Percentiles rank a stretch among this genome's conserved stretches.
phyloP scores from a whole-genome alignment of 2,113 vertebrate genomes.

The Pitta sordida region DNA sequence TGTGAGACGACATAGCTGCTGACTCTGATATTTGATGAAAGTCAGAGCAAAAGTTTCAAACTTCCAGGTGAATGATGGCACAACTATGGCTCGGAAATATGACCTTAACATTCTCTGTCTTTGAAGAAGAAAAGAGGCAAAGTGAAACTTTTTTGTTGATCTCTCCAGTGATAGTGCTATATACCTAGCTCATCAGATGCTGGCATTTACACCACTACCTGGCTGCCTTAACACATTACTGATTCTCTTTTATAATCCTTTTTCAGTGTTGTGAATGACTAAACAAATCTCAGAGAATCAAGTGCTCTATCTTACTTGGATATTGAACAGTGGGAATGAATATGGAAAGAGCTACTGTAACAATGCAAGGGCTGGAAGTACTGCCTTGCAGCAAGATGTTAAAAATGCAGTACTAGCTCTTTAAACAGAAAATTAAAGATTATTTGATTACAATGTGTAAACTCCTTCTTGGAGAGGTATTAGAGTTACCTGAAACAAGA shows the following conservation, averaged over 20 bases:
- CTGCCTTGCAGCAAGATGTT: not conserved
- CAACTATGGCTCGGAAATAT: not conserved
- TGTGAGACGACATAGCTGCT: not conserved
- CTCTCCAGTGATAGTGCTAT: not conserved
- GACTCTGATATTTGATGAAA: not conserved
- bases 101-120: not conserved
- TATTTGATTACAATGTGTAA: not conserved
- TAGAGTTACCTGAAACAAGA: not conserved
- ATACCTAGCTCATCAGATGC: not conserved
- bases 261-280: not conserved
- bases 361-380: not conserved
- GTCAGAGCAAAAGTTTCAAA: not conserved
- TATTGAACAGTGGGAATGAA: not conserved
- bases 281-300: not conserved
- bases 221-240: not conserved
- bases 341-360: not conserved
- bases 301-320: not conserved
- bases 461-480: not conserved
- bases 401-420: not conserved
- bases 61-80: not conserved
- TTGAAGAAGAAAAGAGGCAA: not conserved
- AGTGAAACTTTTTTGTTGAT: slow-evolving; percentile 1
- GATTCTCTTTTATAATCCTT: slow-evolving; percentile 11
- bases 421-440: not conserved
- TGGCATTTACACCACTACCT: not conserved